Base-by-base conservation (phyloP, 2,888 invertebrate genomes). In the Gortyna flavago region DNA sequence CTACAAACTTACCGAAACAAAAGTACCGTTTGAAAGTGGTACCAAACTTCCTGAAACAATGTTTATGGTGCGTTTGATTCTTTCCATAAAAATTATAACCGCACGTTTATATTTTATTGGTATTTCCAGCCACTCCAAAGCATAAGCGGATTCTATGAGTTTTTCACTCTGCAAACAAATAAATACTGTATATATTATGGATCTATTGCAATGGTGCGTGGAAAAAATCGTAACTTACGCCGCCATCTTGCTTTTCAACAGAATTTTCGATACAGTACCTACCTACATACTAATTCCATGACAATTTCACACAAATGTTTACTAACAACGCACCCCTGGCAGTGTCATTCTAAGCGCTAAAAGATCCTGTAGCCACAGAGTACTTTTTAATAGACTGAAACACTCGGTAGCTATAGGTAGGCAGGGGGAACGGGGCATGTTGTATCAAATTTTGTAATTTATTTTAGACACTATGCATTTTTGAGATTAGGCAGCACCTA, bases 81-180 rank as follows among this genome's bases (percentile, higher is more conserved):
- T 90, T 71, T 94, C 95, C 96, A 97, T 96, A 74, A 97, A 93
- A 75, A 95, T 90, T 25, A 96, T 85, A 41, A 97, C 87, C 29
- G 86, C 69, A 66, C 86, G 89, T 44, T 90, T 90, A 75, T 89
- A 83, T 78, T 89, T 89, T 13, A 88, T 25, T 6, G 93, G 87
- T 41, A 91, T 83, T 18, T 89, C 79, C 35, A 90, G 66, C 94
- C 94, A 94, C 68, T 94, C 85, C 91, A 93, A 88, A 21, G 81
- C 81, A 79, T 93, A 93, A 75, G 95, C 95, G 1, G 92, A 92
- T 66, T 91, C 87, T 75, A 86, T 89, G 1, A 81, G 59, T 69
- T 84, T 79, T 61, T 72, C 72, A 84, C 84, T 84, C 81, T 81
- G 59, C 25, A 82, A 80, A 69, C 6, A 62, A 79, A 59, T 51